Base-by-base conservation (phyloP, 2,888 invertebrate species). In the Eupeodes luniger region DNA sequence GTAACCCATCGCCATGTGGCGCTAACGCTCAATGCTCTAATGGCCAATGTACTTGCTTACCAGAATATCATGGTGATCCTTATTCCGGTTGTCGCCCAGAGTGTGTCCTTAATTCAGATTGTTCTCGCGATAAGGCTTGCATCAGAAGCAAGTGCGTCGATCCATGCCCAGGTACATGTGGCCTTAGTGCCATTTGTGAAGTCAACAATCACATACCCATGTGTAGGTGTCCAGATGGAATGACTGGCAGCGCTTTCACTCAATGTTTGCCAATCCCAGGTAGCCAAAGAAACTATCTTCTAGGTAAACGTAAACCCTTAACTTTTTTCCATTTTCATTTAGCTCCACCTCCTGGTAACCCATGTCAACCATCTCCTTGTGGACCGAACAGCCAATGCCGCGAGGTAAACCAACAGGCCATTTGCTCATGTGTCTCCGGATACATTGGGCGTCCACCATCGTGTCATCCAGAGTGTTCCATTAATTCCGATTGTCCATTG, bases 141-240 rank as follows among this genome's bases (percentile, higher is more conserved):
- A 95, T 96, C 72, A 95, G 96, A 92, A 96, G 95, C 91, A 96
- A 97, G 94, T 97, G 97, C 92, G 94, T 95, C 90, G 97, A 98
- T 93, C 98, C 98, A 7, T 98, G 98, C 91, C 95, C 95, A 4
- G 96, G 96, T 47, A 95, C 96, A 5, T 97, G 97, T 91, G 97
- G 97, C 27, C 92, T 95, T 64, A 96, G 96, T 91, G 96, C 97
- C 7, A 94, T 95, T 83, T 97, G 97, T 92, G 95, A 95, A 90
- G 96, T 96, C 14, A 94, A 96, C 51, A 96, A 96, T 91, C 97
- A 97, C 92, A 95, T 96, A 70, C 96, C 97, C 27, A 95, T 95
- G 91, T 97, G 97, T 91, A 95, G 95, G 75, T 97, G 97, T 91
- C 94, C 95, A 0, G 94, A 95, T 36, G 96, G 96, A 89, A 95